phyloP scores from a whole-genome alignment of 2,888 invertebrate genomes.

The Norana najaformis region DNA sequence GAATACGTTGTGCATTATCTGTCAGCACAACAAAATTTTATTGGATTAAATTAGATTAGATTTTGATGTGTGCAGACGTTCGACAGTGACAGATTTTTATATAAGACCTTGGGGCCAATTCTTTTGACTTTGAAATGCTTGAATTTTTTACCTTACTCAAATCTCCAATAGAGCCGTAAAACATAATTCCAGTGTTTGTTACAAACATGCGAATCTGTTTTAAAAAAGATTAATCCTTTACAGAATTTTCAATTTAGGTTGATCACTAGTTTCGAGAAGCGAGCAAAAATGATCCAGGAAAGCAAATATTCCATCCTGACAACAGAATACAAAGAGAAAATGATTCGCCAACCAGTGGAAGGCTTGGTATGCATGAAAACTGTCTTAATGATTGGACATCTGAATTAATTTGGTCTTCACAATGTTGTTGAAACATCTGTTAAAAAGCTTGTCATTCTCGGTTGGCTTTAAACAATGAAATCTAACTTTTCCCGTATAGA shows the following conservation, averaged over 20 bases:
- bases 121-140: neutral
- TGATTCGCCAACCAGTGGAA: constrained; percentile 51
- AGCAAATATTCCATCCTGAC: constrained; percentile 49
- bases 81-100: neutral
- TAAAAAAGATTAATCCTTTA: neutral
- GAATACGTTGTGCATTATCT: no score
- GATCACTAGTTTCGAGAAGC: constrained; percentile 47
- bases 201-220: no score
- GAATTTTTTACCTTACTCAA: neutral
- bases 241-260: constrained; percentile 44
- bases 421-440: neutral
- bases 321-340: constrained; percentile 50
- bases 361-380: constrained; percentile 52
- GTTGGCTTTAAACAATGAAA: neutral
- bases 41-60: no score
- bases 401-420: neutral
- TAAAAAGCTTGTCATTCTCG: neutral
- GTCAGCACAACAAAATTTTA: no score
- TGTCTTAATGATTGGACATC: neutral
- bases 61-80: no score
- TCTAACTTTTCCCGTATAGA: no score
- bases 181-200: neutral
- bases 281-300: constrained; percentile 51
- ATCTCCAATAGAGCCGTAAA: neutral
- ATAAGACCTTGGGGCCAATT: neutral